Base-by-base conservation (phyloP, 64 coral and sea anemone species). In the Stylophora pistillata region DNA sequence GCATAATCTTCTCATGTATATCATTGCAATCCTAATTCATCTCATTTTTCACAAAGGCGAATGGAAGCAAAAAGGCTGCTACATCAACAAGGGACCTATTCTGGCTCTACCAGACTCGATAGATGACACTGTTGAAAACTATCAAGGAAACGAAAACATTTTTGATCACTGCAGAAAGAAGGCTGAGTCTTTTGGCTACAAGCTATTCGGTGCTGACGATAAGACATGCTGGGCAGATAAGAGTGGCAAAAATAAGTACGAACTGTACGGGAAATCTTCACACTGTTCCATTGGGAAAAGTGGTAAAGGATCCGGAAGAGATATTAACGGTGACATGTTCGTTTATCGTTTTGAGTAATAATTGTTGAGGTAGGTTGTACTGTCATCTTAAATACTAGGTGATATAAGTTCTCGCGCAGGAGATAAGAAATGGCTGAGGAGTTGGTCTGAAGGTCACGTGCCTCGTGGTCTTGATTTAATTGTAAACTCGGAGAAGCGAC, bases 131-230 rank as follows among this genome's bases (percentile, higher is more conserved):
- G 80, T 83, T 0, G 9, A 2, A 33, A 23, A 14, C 0, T 4
- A 25, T 53, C 30, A 10, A 11, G 80, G 61, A 10, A 66, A 52
- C 21, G 37, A 69, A 10, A 62, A 64, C 30, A 69, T 83, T 20
- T 66, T 69, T 37, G 33, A 69, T 1, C 20, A 68, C 32, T 83
- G 80, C 60, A 52, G 0, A 7, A 14, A n/a, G 13, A 41, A 52
- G 9, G 80, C 80, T 23, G 60, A 66, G 21, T 0, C 21, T 10
- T 47, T 3, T n/a, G 61, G 61, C 20, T 83, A 83, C 62, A 83
- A 68, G 5, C 3, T 68, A n/a, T 83, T 83, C 27, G 80, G 80
- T n/a, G 80, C 1, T 26, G 80, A 83, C 20, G 15, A 68, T 32
- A 52, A 52, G 12, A 27, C 52, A 3, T 83, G 80, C 34, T 83